Evolutionary conservation across 2,113 vertebrate genomes (phyloP), one percentile per base, ranked within the genome.

Genomic region (Synchiropus splendidus): DNA sequence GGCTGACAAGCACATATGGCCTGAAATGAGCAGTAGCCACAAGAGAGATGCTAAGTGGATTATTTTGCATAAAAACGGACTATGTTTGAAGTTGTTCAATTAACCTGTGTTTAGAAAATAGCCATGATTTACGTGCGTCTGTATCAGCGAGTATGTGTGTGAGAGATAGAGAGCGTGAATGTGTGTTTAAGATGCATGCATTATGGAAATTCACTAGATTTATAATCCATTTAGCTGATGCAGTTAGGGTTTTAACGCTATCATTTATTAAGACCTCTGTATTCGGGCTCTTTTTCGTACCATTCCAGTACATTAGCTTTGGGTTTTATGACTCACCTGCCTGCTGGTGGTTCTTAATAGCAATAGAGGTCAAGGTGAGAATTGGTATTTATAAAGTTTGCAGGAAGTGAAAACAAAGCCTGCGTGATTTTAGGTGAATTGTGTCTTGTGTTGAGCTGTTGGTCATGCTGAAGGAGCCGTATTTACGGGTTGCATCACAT

Each of bases 151-250:
- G 21, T 8, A 27, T 27, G 21, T 27, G 21, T 27, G 8, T 27
- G 21, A 5, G 21, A 27, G 21, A 27, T n/a, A n/a, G n/a, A n/a
- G n/a, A n/a, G n/a, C n/a, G 21, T 27, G 21, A 27, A 27, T 27
- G 88, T 91, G 87, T 93, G 84, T 94, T 92, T 88, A 81, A 77
- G 81, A 89, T 90, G 89, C 89, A 90, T 92, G 80, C 90, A 91
- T 97, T 94, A 97, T 94, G 91, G 92, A 97, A 89, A 93, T 96
- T 48, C 63, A 56, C 53, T 91, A 89, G 94, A 95, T 94, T 94
- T 95, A 96, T 95, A 95, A 97, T 92, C 92, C 94, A 97, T 96
- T 95, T 97, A 91, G 90, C 91, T 95, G 93, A 96, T 97, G 94
- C 78, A 86, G 75, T 87, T 89, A 81, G 87, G 86, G 88, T 89